Evolutionary conservation across 1,140 invertebrate species (phyloP).

Genomic region (Luehdorfia chinensis): DNA sequence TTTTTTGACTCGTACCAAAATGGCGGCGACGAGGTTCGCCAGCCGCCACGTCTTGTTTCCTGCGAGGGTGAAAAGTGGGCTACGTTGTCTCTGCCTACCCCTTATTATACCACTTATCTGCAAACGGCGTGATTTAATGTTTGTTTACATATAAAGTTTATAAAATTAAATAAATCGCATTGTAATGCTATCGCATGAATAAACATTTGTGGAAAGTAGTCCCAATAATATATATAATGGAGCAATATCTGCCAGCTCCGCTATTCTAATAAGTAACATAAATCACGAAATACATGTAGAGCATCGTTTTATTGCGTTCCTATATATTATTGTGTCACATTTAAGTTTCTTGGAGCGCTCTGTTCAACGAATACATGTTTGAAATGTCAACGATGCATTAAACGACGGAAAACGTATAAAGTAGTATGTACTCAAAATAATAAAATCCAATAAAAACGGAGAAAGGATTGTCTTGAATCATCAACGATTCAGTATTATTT

Average conservation of each 20-base stretch:
- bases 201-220: conserved; percentile 11
- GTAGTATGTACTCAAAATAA: not conserved
- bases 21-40: too few species aligned
- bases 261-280: conserved; percentile 5
- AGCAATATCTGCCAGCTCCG: not conserved
- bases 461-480: too few species aligned
- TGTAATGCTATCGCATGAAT: conserved; percentile 1
- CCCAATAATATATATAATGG: conserved; percentile 1
- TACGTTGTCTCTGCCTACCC: too few species aligned
- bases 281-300: conserved; percentile 8
- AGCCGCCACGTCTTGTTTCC: too few species aligned
- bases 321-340: conserved; percentile 13
- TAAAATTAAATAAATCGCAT: not conserved
- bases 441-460: too few species aligned
- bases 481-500: too few species aligned
- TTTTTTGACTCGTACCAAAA: too few species aligned
- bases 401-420: not conserved
- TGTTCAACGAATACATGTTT: not conserved
- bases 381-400: not conserved
- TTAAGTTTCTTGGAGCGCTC: not conserved
- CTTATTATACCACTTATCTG: too few species aligned
- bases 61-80: too few species aligned
- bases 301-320: conserved; percentile 7
- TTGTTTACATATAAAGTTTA: too few species aligned
- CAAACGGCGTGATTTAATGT: too few species aligned